Percentiles rank a stretch among this genome's conserved stretches.
phyloP scores from a whole-genome alignment of 2,888 invertebrate species.

The Lamellibrachia columna region DNA sequence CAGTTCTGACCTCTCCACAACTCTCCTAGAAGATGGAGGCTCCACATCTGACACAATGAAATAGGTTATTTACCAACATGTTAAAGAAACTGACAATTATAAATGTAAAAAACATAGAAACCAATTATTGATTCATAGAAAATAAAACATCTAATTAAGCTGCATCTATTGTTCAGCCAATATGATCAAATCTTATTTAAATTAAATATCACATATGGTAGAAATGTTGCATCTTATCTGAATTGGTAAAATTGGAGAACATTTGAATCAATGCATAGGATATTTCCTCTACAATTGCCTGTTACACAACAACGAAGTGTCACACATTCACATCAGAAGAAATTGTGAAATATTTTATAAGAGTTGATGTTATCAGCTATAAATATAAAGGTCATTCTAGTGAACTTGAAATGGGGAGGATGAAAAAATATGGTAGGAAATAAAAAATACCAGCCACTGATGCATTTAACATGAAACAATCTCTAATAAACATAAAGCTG shows the following conservation, averaged over 20 bases:
- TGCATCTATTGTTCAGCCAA: background rate
- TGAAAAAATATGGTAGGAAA: too few relatives aligned
- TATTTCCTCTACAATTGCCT: too few relatives aligned
- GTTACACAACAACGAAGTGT: too few relatives aligned
- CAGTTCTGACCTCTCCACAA: background rate
- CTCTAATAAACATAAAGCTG: too few relatives aligned
- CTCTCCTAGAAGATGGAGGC: background rate
- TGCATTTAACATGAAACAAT: too few relatives aligned
- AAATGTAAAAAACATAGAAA: background rate
- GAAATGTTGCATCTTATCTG: background rate
- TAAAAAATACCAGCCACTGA: too few relatives aligned
- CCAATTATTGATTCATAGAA: background rate
- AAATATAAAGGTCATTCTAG: too few relatives aligned
- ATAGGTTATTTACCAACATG: background rate
- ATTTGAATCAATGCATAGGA: too few relatives aligned
- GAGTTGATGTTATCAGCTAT: too few relatives aligned
- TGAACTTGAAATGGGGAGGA: too few relatives aligned
- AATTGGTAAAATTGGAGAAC: background rate
- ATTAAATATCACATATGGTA: background rate
- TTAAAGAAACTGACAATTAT: background rate
- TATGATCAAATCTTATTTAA: background rate
- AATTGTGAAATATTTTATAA: too few relatives aligned
- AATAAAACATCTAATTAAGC: background rate
- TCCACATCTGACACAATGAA: background rate
- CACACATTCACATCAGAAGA: too few relatives aligned